Evolutionary conservation across 2,888 invertebrate genomes (phyloP), one percentile per base, ranked within the genome.

Genomic region (Sesamia inferens): DNA sequence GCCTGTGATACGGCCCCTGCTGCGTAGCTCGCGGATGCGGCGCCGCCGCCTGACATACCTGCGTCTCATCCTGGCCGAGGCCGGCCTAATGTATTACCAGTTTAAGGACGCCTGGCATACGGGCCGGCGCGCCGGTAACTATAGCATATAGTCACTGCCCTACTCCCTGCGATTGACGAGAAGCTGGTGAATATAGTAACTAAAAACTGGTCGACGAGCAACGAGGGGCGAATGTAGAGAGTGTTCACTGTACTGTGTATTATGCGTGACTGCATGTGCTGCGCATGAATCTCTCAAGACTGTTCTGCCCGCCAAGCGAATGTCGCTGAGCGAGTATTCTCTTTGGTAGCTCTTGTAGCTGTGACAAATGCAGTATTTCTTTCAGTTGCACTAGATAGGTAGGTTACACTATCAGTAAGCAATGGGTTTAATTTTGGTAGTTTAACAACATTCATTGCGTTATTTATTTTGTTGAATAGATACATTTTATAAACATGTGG

Each of bases 61-160:
- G 57, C 73, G 73, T 7, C 64, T 64, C 16, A 13, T 22, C 13
- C 24, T 74, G n/a, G 42, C 74, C 10, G 73, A 74, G 0, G 73
- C 73, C 10, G 73, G 73, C 42, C 64, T 74, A 24, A 57, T 74
- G 13, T 74, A 13, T 42, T 48, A 74, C 4, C 64, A 74, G 57
- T 13, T 74, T 10, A 74, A 74, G 42, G 73, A 74, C 14, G 73
- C 73, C 47, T 74, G 74, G 74, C 57, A 64, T 19, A 57, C 64
- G 0, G 73, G 42, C n/a, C 48, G 47, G 24, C 74, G 64, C 16
- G 24, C 48, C 5, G 73, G 73, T 74, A 74, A 74, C 39, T 6
- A 65, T 39, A 5, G n/a, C 6, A n/a, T 10, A 10, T 24, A 48
- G 13, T 14, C 13, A 64, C 0, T 14, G 31, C 31, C 14, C 54